phyloP scores from a whole-genome alignment of 2,797 vertebrate genomes.

The Danio albolineatus region DNA sequence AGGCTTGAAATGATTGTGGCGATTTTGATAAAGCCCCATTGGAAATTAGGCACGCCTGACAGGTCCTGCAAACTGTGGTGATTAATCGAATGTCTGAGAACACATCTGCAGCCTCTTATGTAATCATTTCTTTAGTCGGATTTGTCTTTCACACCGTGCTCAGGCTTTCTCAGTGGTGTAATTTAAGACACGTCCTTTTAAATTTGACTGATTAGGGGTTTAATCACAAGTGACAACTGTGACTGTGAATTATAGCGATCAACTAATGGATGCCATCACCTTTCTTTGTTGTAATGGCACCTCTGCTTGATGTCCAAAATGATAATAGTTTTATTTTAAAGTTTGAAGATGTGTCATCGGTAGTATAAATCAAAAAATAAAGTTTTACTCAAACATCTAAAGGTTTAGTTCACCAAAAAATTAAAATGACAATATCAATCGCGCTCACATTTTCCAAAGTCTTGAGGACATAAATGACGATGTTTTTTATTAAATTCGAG shows the following conservation, averaged over 20 bases:
- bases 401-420: too few species aligned
- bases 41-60: slow-evolving; percentile 67
- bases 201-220: slow-evolving; percentile 45
- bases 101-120: slow-evolving; percentile 71
- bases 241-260: slow-evolving; percentile 2
- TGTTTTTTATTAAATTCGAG: too few species aligned
- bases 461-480: too few species aligned
- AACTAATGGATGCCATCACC: neutral
- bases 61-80: slow-evolving; percentile 61
- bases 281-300: neutral
- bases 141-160: slow-evolving; percentile 40
- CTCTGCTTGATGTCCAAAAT: neutral
- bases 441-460: too few species aligned
- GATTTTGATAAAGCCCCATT: slow-evolving; percentile 64
- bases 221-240: slow-evolving; percentile 34
- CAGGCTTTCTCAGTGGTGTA: slow-evolving; percentile 3
- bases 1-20: slow-evolving; percentile 59
- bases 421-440: too few species aligned
- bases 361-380: too few species aligned
- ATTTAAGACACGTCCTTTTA: neutral
- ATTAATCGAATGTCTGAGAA: slow-evolving; percentile 68
- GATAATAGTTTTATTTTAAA: too few species aligned
- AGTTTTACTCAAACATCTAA: too few species aligned
- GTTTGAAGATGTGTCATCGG: too few species aligned
- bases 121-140: slow-evolving; percentile 61